Evolutionary conservation across 2,113 vertebrate species (phyloP).

Genomic region (Setophaga coronata): DNA sequence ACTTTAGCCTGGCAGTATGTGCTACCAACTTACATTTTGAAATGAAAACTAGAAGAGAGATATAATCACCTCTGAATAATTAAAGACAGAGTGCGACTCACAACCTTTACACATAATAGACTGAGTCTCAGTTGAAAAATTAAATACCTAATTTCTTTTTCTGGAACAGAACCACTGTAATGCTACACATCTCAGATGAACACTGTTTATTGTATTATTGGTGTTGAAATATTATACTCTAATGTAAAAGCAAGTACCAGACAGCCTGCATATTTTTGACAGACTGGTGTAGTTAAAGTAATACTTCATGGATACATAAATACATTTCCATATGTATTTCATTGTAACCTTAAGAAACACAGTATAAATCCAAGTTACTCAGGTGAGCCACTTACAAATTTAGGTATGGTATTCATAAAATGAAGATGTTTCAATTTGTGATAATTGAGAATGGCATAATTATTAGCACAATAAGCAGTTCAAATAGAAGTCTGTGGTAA

Average conservation of each 20-base stretch:
- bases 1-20: neutral
- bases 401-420: neutral
- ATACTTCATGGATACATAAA: neutral
- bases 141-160: slow-evolving; percentile 2
- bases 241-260: slow-evolving; percentile 33
- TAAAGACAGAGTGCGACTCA: neutral
- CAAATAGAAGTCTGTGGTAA: neutral
- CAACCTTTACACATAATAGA: slow-evolving; percentile 18
- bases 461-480: neutral
- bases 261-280: neutral
- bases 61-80: neutral
- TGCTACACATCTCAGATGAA: neutral
- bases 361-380: neutral
- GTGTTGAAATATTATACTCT: slow-evolving; percentile 10
- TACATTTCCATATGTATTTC: neutral
- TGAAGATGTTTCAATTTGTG: neutral
- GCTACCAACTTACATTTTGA: neutral
- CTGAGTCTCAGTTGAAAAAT: neutral
- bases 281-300: neutral
- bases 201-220: slow-evolving; percentile 29
- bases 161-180: neutral
- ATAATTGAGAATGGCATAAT: neutral
- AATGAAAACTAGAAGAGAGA: neutral
- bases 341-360: neutral
- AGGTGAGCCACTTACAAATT: neutral